Evolutionary conservation across 64 coral and sea anemone species (phyloP).

Genomic region (Porites australiensis): DNA sequence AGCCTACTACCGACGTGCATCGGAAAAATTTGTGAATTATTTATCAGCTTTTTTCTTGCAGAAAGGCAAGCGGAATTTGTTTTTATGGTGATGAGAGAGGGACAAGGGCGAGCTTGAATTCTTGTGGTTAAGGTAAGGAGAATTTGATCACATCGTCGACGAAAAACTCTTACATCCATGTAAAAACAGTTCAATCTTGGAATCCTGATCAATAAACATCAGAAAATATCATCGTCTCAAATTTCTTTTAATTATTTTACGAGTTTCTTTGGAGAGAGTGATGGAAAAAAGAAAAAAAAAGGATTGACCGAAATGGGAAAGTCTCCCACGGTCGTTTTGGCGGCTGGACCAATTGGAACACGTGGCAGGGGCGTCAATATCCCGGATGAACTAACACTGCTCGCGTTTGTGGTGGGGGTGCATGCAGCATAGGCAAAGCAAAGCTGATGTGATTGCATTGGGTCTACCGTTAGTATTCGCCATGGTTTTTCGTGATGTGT

Average conservation of each 20-base stretch:
- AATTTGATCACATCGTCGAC: not conserved
- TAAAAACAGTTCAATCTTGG: too few relatives aligned
- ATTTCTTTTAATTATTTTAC: too few relatives aligned
- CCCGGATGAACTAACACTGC: constrained; percentile 88
- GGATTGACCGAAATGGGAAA: not conserved
- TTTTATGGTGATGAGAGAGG: constrained; percentile 1
- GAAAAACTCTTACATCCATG: not conserved
- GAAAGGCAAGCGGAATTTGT: constrained; percentile 26
- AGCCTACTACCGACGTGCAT: not conserved
- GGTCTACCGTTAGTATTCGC: constrained; percentile 42
- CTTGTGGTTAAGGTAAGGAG: not conserved
- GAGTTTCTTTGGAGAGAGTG: too few relatives aligned
- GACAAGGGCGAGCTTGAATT: constrained; percentile 8
- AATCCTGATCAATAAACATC: too few relatives aligned
- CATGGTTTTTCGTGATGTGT: constrained; percentile 28
- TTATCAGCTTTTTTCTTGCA: not conserved
- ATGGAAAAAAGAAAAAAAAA: too few relatives aligned
- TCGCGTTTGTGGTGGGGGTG: not conserved
- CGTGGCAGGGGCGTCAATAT: constrained; percentile 77
- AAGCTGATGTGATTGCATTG: constrained; percentile 56
- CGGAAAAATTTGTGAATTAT: constrained; percentile 31
- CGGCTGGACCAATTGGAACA: constrained; percentile 92
- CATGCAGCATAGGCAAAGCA: constrained; percentile 20
- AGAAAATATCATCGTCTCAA: too few relatives aligned
- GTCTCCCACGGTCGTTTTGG: not conserved